A percentile compares a stretch with the other conserved stretches of the same genome.
phyloP scores from a whole-genome alignment of 92 coral and sea anemone species.

The Zoanthus sociatus region DNA sequence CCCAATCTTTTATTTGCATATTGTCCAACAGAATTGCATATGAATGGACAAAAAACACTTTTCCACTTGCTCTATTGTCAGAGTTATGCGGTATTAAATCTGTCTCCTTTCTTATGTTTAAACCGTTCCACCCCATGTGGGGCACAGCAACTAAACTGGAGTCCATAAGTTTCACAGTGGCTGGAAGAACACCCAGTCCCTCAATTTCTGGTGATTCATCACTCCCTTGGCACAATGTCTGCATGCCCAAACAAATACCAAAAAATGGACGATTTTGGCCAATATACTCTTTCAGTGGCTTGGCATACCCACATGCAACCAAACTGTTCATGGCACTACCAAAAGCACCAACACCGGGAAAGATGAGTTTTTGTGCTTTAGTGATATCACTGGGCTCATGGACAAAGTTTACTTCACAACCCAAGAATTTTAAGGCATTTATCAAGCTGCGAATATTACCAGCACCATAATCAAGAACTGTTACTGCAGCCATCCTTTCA shows the following conservation, averaged over 20 bases:
- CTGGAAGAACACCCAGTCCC: conserved; percentile 57
- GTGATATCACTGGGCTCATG: conserved; percentile 56
- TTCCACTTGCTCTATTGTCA: conserved; percentile 33
- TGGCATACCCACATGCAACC: conserved; percentile 43
- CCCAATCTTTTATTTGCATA: conserved; percentile 39
- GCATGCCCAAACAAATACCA: conserved; percentile 69
- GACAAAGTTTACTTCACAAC: conserved; percentile 58
- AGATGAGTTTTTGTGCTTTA: conserved; percentile 58
- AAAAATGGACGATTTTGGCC: conserved; percentile 58
- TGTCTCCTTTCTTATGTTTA: conserved; percentile 50
- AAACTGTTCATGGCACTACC: conserved; percentile 71
- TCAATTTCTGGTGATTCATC: conserved; percentile 64
- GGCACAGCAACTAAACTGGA: conserved; percentile 62
- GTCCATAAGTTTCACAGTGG: conserved; percentile 51
- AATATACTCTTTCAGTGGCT: conserved; percentile 60
- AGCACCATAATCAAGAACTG: conserved; percentile 74
- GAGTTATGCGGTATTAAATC: conserved; percentile 39
- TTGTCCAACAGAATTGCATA: conserved; percentile 50
- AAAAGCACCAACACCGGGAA: conserved; percentile 76
- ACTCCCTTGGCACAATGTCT: conserved; percentile 59
- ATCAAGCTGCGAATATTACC: conserved; percentile 64
- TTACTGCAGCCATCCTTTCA: conserved; percentile 21
- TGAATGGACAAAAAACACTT: conserved; percentile 70
- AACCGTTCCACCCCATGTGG: conserved; percentile 74
- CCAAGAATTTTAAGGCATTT: conserved; percentile 65